A percentile compares a stretch with the other conserved stretches of the same genome.
Conservation (phyloP, 2,113 vertebrate genomes). For the Cyanoderma ruficeps region DNA sequence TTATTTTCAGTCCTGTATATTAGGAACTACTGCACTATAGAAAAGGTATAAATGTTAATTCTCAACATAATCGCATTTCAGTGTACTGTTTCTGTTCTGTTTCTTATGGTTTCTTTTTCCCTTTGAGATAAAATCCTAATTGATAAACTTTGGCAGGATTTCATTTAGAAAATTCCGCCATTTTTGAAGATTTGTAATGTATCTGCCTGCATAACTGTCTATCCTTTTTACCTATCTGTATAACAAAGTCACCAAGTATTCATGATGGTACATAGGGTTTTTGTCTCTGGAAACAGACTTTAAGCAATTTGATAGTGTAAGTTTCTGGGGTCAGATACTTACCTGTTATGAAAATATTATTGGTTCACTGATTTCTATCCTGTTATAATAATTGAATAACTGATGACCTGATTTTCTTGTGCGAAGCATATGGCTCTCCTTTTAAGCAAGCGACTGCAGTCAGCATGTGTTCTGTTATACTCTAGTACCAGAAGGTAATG, state of each 20-base stretch:
- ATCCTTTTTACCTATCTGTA: background rate
- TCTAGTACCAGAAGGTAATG: background rate
- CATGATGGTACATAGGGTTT: background rate
- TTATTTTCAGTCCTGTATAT: background rate
- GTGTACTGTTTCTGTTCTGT: background rate
- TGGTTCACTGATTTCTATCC: background rate
- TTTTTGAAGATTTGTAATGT: background rate
- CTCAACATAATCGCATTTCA: background rate
- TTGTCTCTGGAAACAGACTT: background rate
- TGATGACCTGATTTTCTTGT: slow-evolving; percentile 21
- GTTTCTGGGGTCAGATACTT: background rate
- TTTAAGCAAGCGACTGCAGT: background rate
- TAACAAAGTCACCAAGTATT: background rate
- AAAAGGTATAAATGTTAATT: background rate
- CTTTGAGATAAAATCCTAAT: background rate
- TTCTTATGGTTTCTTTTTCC: background rate
- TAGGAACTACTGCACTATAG: background rate
- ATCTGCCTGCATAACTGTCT: background rate
- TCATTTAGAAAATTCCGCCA: background rate
- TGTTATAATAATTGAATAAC: background rate
- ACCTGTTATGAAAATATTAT: background rate
- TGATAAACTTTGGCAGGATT: background rate
- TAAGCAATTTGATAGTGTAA: background rate
- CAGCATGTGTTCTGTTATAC: background rate
- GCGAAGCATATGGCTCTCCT: background rate